These are phyloP conservation scores for Chrysomela aeneicollis DNA, from an alignment of 2,888 invertebrate genomes.

Conservation along the genomic window DNA sequence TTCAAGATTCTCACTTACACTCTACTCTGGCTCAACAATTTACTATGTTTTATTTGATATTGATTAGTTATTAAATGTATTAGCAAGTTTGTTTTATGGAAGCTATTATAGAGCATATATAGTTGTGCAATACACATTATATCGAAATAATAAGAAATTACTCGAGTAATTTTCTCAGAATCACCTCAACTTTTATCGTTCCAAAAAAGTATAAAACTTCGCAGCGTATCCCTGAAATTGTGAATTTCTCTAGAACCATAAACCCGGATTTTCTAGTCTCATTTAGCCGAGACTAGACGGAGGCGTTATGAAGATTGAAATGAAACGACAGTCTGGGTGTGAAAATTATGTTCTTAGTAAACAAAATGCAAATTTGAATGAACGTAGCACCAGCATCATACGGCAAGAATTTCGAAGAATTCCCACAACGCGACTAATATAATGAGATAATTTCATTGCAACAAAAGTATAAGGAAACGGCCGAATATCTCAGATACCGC, in stretches of 20 bases:
- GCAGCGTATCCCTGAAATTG: background rate
- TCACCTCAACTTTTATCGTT: background rate
- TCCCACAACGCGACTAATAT: background rate
- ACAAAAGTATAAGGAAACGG: too few species aligned
- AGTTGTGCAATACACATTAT: background rate
- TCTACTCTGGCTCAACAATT: too few species aligned
- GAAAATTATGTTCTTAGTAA: conserved; percentile 29
- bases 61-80: too few species aligned
- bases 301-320: conserved; percentile 12
- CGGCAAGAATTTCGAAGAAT: background rate
- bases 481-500: too few species aligned
- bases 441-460: background rate
- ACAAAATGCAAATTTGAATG: conserved; percentile 31
- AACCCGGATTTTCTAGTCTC: background rate
- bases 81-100: too few species aligned
- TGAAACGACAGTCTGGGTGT: conserved; percentile 22
- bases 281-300: background rate
- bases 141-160: background rate
- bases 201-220: background rate
- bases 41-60: too few species aligned
- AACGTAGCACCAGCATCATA: background rate
- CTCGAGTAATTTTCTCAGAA: background rate
- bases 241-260: conserved; percentile 12
- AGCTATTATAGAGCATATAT: background rate
- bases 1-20: too few species aligned